Conservation (phyloP, 2,888 invertebrate species). For the Isotomurus palustris region DNA sequence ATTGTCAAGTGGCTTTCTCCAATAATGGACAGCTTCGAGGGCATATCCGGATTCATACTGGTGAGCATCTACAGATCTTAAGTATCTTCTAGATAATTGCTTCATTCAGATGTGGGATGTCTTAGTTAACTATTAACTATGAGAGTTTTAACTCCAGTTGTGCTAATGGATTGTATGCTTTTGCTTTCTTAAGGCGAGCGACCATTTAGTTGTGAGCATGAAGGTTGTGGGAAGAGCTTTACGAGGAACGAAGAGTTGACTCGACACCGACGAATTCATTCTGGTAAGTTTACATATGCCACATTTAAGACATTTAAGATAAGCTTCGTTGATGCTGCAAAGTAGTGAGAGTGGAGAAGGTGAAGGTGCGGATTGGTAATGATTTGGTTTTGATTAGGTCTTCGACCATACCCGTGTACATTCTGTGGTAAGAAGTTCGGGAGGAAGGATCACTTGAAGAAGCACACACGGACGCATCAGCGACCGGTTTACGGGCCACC, state of each 20-base stretch:
- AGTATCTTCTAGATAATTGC: not conserved
- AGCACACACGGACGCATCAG: slow-evolving; percentile 80
- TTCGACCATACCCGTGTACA: slow-evolving; percentile 77
- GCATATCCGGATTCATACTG: slow-evolving; percentile 85
- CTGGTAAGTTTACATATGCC: slow-evolving; percentile 52
- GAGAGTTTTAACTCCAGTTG: not conserved
- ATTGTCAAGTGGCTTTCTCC: slow-evolving; percentile 86
- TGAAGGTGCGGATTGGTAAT: not conserved
- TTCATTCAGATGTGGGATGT: not conserved
- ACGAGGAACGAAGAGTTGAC: slow-evolving; percentile 88
- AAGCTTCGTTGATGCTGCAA: too few species aligned
- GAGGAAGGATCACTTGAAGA: slow-evolving; percentile 88
- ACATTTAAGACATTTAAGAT: too few species aligned
- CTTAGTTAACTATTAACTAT: not conserved
- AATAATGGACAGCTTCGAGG: slow-evolving; percentile 89
- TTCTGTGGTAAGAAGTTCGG: slow-evolving; percentile 90
- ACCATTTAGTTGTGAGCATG: slow-evolving; percentile 80
- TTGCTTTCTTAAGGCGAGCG: slow-evolving; percentile 61
- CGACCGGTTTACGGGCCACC: slow-evolving; percentile 37
- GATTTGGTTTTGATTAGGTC: too few species aligned
- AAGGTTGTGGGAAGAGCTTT: slow-evolving; percentile 81
- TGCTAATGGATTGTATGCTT: not conserved
- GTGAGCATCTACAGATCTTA: slow-evolving; percentile 50
- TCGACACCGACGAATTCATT: slow-evolving; percentile 84
- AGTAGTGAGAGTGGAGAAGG: too few species aligned